A percentile compares a stretch with the other conserved stretches of the same genome.
These are phyloP conservation scores for Drosophila borborema DNA, from an alignment of 2,888 invertebrate genomes.

Conservation along the genomic window DNA sequence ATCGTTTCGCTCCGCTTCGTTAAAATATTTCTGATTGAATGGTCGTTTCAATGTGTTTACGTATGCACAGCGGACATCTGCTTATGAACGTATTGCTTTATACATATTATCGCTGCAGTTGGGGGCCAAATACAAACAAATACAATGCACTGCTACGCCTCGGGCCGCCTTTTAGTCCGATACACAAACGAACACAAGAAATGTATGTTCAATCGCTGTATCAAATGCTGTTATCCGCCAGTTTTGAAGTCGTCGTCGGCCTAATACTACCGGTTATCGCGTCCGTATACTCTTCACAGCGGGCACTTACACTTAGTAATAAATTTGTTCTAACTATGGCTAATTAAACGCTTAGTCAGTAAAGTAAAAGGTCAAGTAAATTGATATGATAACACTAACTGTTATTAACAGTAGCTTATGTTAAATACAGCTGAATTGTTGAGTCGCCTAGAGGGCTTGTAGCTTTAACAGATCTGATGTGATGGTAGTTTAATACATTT, in stretches of 20 bases:
- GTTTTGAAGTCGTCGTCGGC: slow-evolving; percentile 7
- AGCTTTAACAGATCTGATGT: no score
- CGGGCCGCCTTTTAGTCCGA: not conserved
- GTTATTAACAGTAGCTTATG: not conserved
- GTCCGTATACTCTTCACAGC: slow-evolving; percentile 17
- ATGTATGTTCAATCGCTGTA: slow-evolving; percentile 32
- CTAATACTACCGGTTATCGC: slow-evolving; percentile 53
- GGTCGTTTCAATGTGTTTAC: not conserved
- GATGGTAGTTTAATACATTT: not conserved
- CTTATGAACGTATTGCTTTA: slow-evolving; percentile 10
- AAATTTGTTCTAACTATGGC: not conserved
- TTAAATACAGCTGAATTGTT: no score
- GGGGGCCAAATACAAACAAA: not conserved
- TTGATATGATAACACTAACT: not conserved
- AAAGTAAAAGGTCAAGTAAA: not conserved
- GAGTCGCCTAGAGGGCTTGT: no score
- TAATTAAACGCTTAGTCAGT: not conserved
- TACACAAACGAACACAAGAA: not conserved
- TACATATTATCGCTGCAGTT: slow-evolving; percentile 13
- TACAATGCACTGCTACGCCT: not conserved
- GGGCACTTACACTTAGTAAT: not conserved
- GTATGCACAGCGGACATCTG: slow-evolving; percentile 2
- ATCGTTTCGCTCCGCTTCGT: not conserved
- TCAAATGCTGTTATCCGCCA: slow-evolving; percentile 16
- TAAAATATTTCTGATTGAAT: slow-evolving; percentile 5